Conservation (phyloP, 2,888 invertebrate species). For the Julus scandinavius region DNA sequence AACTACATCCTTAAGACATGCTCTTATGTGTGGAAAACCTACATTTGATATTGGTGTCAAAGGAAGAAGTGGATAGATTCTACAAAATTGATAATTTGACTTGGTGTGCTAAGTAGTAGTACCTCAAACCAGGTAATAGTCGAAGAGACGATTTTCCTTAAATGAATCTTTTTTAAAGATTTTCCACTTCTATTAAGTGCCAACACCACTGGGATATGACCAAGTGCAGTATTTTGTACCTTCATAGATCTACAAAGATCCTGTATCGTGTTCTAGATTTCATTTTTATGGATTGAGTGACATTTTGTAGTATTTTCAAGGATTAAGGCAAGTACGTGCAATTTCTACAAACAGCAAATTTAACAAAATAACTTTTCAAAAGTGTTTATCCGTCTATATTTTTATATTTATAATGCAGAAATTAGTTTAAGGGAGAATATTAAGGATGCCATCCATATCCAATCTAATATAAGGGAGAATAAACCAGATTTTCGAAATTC, state of each 20-base stretch:
- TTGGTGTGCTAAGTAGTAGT: neutral
- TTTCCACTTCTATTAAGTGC: neutral
- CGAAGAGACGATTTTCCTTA: neutral
- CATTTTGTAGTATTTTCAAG: neutral
- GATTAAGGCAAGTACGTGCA: neutral
- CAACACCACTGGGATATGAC: neutral
- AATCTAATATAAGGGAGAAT: neutral
- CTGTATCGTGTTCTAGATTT: neutral
- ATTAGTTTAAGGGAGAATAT: too few species aligned
- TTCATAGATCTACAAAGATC: neutral
- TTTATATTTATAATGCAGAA: too few species aligned
- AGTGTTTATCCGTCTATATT: too few species aligned
- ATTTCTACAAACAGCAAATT: too few species aligned
- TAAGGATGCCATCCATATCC: too few species aligned
- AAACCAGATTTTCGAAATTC: neutral
- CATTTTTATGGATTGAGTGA: neutral
- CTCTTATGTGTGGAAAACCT: neutral
- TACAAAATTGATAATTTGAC: neutral
- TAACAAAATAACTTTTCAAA: too few species aligned
- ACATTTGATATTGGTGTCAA: neutral
- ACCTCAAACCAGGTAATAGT: neutral
- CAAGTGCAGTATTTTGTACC: neutral
- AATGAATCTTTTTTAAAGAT: neutral
- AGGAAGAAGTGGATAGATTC: neutral
- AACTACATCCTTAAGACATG: constrained; percentile 18